Base-by-base conservation (phyloP, 2,888 invertebrate species). In the Tinea trinotella region DNA sequence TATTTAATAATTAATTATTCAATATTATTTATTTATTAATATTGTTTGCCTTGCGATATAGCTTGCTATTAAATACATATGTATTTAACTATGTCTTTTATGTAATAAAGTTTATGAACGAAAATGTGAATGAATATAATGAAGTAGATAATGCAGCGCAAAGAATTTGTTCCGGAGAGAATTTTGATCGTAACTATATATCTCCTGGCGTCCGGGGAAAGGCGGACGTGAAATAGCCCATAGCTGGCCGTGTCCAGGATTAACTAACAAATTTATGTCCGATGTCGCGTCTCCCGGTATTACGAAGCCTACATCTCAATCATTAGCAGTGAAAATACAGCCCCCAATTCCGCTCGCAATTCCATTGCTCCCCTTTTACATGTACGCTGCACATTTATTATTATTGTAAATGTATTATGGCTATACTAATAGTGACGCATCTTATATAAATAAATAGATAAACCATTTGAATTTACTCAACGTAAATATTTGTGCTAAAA, bases 191-290 rank as follows among this genome's bases (percentile, higher is more conserved):
- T 13, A 15, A 40, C 40, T 40, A 40, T 40, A 40, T 40, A 40
- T 40, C 40, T 40, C 40, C 3, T n/a, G 3, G 9, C n/a, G 30
- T 30, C 30, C 30, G 30, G 40, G 40, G 40, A 40, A 12, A 40
- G 40, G 30, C 30, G 30, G 40, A 40, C 40, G 40, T 40, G 15
- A 13, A 40, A 40, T 40, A 40, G 40, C 40, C 40, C 40, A 40
- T 40, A 15, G 40, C 40, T 40, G 40, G 40, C 40, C 40, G 40
- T 40, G 40, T 40, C 40, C 40, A 7, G 40, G 40, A 40, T 40
- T 40, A 40, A 12, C 40, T 15, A 15, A 40, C 40, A 40, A 40
- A 40, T 40, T 40, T 40, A 40, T 40, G 40, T 40, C 40, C 40
- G 40, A 40, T 40, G 40, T 40, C 40, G 40, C 40, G 40, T 40